A percentile compares a stretch with the other conserved stretches of the same genome.
Conservation (phyloP, 2,113 vertebrate genomes). For the Brachyistius frenatus region DNA sequence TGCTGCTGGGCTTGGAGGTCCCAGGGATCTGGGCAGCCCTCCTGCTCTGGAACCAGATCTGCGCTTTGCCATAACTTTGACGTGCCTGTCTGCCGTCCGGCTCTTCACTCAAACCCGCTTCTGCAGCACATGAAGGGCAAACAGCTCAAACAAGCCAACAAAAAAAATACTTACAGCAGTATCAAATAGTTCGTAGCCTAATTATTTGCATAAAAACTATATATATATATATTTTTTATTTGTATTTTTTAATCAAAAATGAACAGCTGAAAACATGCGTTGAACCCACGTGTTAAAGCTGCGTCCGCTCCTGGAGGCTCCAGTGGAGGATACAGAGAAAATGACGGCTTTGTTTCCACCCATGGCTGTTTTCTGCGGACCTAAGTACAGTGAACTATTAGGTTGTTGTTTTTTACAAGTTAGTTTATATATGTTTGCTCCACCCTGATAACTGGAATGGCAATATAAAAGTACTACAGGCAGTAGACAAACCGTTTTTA, state of each 20-base stretch:
- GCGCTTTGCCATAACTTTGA: slow-evolving; percentile 18
- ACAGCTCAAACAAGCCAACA: not conserved
- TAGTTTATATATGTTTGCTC: not conserved
- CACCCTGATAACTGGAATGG: not conserved
- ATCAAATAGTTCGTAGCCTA: no score
- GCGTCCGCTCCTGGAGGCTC: not conserved
- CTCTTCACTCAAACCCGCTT: slow-evolving; percentile 6
- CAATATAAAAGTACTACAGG: no score
- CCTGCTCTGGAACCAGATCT: slow-evolving; percentile 12
- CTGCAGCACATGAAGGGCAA: slow-evolving; percentile 39
- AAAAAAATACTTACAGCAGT: not conserved
- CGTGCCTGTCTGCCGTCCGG: not conserved
- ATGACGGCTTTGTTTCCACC: slow-evolving; percentile 48
- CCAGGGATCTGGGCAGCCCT: slow-evolving; percentile 1
- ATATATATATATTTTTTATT: no score
- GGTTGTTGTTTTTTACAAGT: not conserved
- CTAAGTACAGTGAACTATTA: not conserved
- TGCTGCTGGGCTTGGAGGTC: slow-evolving; percentile 50
- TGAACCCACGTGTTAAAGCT: slow-evolving; percentile 28
- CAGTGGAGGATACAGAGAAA: slow-evolving; percentile 6
- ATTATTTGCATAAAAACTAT: no score
- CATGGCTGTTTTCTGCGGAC: slow-evolving; percentile 24
- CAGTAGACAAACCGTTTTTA: no score
- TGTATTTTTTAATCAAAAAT: no score
- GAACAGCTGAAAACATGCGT: not conserved